These are phyloP conservation scores for Leptosomus discolor DNA, from an alignment of 2,113 vertebrate species.

Conservation along the genomic window DNA sequence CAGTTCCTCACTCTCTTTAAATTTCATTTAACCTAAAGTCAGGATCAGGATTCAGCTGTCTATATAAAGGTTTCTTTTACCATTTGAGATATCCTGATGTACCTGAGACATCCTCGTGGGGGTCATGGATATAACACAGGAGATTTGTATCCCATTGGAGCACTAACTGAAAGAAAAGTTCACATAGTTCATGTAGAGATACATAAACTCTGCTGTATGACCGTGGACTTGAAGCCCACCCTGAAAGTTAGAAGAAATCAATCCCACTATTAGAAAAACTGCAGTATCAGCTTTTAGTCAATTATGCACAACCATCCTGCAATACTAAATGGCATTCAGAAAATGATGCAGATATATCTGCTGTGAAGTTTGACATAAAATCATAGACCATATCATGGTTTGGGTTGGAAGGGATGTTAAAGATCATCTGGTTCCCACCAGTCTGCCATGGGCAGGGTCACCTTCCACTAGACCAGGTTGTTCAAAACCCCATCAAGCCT, in stretches of 20 bases:
- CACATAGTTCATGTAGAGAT: neutral
- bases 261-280: neutral
- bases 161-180: neutral
- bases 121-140: accelerated
- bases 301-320: neutral
- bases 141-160: neutral
- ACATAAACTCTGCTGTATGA: neutral
- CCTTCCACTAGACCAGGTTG: too few relatives aligned
- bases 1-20: neutral
- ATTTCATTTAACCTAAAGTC: neutral
- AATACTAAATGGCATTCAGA: neutral
- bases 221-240: neutral
- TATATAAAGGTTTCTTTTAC: neutral
- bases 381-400: too few relatives aligned
- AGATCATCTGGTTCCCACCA: too few relatives aligned
- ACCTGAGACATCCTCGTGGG: neutral
- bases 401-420: too few relatives aligned
- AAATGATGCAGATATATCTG: neutral
- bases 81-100: neutral
- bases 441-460: too few relatives aligned
- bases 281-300: neutral
- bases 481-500: too few relatives aligned
- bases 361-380: neutral
- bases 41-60: neutral
- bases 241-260: neutral